Conservation (phyloP, 2,888 invertebrate species). For the Apomyelois bistriatella region DNA sequence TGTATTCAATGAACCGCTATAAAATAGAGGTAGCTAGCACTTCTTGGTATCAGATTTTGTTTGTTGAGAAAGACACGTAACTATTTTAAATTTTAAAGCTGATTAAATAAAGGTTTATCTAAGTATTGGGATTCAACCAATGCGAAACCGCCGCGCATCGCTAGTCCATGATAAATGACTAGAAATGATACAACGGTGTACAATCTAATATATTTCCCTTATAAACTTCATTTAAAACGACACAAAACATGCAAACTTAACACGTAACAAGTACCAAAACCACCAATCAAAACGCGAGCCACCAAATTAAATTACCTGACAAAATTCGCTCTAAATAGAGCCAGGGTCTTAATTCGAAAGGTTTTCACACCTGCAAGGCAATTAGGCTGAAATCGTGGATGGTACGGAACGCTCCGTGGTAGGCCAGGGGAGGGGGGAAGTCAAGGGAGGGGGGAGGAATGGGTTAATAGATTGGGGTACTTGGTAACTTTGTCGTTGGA, state of each 20-base stretch:
- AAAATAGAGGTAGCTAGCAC: too few relatives aligned
- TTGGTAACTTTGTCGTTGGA: neutral
- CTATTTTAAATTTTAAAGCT: too few relatives aligned
- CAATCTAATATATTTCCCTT: neutral
- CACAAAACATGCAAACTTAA: neutral
- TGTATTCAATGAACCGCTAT: too few relatives aligned
- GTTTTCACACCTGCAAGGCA: conserved; percentile 2
- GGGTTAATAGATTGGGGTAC: conserved; percentile 4
- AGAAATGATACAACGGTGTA: neutral
- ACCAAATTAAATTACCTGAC: conserved; percentile 6
- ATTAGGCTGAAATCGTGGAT: neutral
- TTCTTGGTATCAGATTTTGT: too few relatives aligned
- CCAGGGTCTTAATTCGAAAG: conserved; percentile 1
- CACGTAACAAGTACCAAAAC: neutral
- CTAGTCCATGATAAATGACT: too few relatives aligned
- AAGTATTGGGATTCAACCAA: too few relatives aligned
- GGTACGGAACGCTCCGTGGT: neutral
- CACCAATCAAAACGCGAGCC: neutral
- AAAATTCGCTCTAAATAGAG: neutral
- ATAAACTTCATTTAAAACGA: neutral
- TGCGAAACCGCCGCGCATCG: too few relatives aligned
- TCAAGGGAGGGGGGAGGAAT: neutral
- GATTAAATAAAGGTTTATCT: too few relatives aligned
- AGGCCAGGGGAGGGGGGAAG: neutral
- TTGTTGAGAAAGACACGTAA: too few relatives aligned